phyloP scores from a whole-genome alignment of 2,888 invertebrate species.

The Agrilus biguttatus region DNA sequence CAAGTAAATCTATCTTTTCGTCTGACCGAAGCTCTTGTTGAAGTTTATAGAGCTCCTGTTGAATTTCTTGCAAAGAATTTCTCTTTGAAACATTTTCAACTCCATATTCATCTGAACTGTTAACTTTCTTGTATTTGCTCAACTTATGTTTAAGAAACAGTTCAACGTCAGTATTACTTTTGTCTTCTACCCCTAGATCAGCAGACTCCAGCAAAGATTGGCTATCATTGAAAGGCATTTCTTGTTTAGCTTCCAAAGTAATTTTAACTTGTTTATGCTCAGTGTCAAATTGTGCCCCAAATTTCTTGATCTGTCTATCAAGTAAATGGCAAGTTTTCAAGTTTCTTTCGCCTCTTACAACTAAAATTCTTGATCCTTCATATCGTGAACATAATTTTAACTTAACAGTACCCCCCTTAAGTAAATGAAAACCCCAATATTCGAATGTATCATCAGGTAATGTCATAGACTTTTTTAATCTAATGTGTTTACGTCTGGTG shows the following conservation, averaged over 20 bases:
- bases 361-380: slow-evolving; percentile 64
- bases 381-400: slow-evolving; percentile 68
- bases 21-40: slow-evolving; percentile 10
- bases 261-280: slow-evolving; percentile 38
- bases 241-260: slow-evolving; percentile 43
- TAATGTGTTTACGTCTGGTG: slow-evolving; percentile 53
- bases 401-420: slow-evolving; percentile 62
- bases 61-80: slow-evolving; percentile 6
- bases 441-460: slow-evolving; percentile 74
- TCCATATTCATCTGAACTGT: slow-evolving; percentile 1
- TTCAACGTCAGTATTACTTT: slow-evolving; percentile 6
- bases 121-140: slow-evolving; percentile 9
- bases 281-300: slow-evolving; percentile 42
- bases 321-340: slow-evolving; percentile 64
- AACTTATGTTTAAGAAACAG: slow-evolving; percentile 12
- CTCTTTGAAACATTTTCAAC: slow-evolving; percentile 9
- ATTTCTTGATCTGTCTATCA: slow-evolving; percentile 51
- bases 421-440: slow-evolving; percentile 77
- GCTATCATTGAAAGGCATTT: slow-evolving; percentile 17
- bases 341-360: slow-evolving; percentile 66
- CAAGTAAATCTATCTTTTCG: slow-evolving; percentile 8
- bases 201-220: slow-evolving; percentile 7
- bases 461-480: slow-evolving; percentile 67
- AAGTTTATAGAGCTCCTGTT: slow-evolving; percentile 10
- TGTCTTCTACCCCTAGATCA: slow-evolving; percentile 15